Evolutionary conservation across 2,888 invertebrate species (phyloP), one percentile per base, ranked within the genome.

Genomic region (Baccha elongata): DNA sequence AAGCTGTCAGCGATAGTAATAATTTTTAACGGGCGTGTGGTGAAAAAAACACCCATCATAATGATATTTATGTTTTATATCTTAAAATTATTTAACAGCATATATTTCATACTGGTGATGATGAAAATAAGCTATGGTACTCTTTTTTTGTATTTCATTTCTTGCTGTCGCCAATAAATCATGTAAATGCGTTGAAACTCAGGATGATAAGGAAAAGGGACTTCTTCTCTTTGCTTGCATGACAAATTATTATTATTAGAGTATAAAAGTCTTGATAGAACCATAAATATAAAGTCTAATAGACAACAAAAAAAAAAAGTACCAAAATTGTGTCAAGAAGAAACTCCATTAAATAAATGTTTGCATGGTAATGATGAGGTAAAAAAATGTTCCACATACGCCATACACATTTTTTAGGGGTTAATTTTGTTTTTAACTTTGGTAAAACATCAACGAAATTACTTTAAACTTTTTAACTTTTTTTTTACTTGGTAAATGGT

Each of bases 331-430:
- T 40, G 44, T 48, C 46, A 15, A 2, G 13, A 50, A 67, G 7
- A 58, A 62, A 67, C 23, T 37, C 53, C 58, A 62, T 73, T 62
- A 67, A 73, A 53, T 40, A 46, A 37, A 60, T 72, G 10, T 72
- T 17, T 13, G 32, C 17, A 55, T 55, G 62, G 62, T 26, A 68
- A 64, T 68, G 40, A 40, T 13, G 23, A 42, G 6, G 1, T 13
- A 23, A 58, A 37, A 46, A 60, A 67, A 60, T 44, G 60, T 73
- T 73, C 23, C 79, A 37, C 73, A 79, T 68, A 79, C 55, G 78
- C 62, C 67, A 13, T 53, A 21, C 37, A 48, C 23, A 29, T 64
- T 17, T 50, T 58, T 55, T 62, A 46, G 26, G 40, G 48, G 3
- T 55, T 55, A 7, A 7, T 13, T 37, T 35, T 35, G 35, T 44